Evolutionary conservation across 2,888 invertebrate species (phyloP).

Genomic region (Hirtodrosophila alboralis): DNA sequence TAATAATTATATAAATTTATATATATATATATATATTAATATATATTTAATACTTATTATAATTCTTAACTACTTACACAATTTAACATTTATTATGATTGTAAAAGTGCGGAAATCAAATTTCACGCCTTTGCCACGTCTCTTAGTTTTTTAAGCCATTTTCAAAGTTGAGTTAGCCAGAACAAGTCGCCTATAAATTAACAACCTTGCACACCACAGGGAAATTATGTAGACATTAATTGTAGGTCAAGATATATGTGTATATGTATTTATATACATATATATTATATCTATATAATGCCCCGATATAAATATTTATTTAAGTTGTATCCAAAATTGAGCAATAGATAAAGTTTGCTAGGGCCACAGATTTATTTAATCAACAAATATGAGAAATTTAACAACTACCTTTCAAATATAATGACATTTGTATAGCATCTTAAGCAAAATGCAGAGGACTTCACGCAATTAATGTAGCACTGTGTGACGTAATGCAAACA

Average conservation of each 20-base stretch:
- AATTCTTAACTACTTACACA: slow-evolving; percentile 73
- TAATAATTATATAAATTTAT: slow-evolving; percentile 25
- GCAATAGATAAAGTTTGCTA: slow-evolving; percentile 25
- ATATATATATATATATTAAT: slow-evolving; percentile 17
- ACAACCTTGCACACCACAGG: slow-evolving; percentile 44
- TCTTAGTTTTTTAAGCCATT: slow-evolving; percentile 69
- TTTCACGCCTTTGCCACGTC: slow-evolving; percentile 77
- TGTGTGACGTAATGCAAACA: slow-evolving; percentile 10
- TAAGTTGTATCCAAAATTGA: slow-evolving; percentile 39
- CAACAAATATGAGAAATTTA: slow-evolving; percentile 23
- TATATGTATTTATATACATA: slow-evolving; percentile 4
- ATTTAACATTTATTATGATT: slow-evolving; percentile 65
- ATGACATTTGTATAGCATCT: slow-evolving; percentile 38
- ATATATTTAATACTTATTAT: slow-evolving; percentile 55
- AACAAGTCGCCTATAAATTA: slow-evolving; percentile 50
- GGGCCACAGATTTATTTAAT: background rate
- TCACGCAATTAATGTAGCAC: slow-evolving; percentile 20
- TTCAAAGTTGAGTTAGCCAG: slow-evolving; percentile 64
- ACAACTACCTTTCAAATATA: slow-evolving; percentile 33
- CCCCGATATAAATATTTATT: slow-evolving; percentile 37
- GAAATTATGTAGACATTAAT: slow-evolving; percentile 38
- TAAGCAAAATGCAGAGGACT: slow-evolving; percentile 29
- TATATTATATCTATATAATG: slow-evolving; percentile 35
- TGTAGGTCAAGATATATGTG: slow-evolving; percentile 22
- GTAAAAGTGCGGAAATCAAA: slow-evolving; percentile 79